These are phyloP conservation scores for Halocynthia aurantium DNA, from an alignment of 23 tunicate species.

Conservation along the genomic window DNA sequence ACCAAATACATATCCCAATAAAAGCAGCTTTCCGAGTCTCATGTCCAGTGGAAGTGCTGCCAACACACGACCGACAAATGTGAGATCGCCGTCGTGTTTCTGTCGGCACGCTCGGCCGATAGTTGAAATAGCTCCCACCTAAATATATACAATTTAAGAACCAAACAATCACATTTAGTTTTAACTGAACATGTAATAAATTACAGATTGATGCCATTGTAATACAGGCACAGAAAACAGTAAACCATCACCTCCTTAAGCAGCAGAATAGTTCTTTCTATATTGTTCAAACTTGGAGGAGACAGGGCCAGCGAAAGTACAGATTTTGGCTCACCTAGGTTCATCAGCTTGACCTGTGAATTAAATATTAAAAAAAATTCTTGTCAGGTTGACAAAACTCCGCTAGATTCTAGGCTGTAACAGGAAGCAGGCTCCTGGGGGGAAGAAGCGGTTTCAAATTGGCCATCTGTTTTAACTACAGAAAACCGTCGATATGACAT, in stretches of 20 bases:
- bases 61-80: conserved; percentile 77
- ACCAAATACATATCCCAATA: conserved; percentile 86
- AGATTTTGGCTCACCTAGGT: conserved; percentile 70
- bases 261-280: conserved; percentile 68
- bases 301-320: conserved; percentile 69
- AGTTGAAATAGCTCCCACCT: conserved; percentile 75
- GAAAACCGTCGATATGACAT: too few relatives aligned
- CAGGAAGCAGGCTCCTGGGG: too few relatives aligned
- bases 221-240: too few relatives aligned
- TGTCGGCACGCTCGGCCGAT: conserved; percentile 15
- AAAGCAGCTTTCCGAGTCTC: conserved; percentile 67
- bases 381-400: too few relatives aligned
- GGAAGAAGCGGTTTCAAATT: too few relatives aligned
- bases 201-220: too few relatives aligned
- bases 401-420: too few relatives aligned
- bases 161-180: too few relatives aligned
- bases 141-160: neutral
- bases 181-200: too few relatives aligned
- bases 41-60: conserved; percentile 77
- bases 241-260: conserved; percentile 41
- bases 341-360: conserved; percentile 44
- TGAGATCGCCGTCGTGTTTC: conserved; percentile 74
- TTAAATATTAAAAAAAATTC: neutral
- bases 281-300: conserved; percentile 73
- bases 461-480: too few relatives aligned